Base-by-base conservation (phyloP, 2,113 vertebrate genomes). In the Anoplopoma fimbria region DNA sequence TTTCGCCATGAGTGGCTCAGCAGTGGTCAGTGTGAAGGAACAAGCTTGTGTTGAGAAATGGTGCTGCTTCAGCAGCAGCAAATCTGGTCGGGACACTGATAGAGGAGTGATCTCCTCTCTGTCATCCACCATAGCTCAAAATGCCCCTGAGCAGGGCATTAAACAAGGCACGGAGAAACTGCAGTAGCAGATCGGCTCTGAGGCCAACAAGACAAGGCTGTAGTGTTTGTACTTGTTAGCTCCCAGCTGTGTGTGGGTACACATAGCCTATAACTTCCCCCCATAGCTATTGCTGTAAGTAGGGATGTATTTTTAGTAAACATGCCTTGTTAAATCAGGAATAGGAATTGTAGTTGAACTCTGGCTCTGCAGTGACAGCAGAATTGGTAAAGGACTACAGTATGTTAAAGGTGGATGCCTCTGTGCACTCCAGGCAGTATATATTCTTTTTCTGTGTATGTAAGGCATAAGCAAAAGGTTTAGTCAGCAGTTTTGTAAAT, bases 401-500 rank as follows among this genome's bases (percentile, higher is more conserved):
- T 71, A 76, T 88, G 63, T 87, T 74, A 57, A 71, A 88, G 75
- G 60, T 85, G 77, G 75, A 73, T 83, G 70, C 49, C 40, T 81
- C 79, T 55, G 53, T 81, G 63, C 68, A 65, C 78, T 69, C 45
- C 34, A 79, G 80, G 83, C 82, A 69, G 15, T 36, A 49, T 60
- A 63, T 86, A 31, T 29, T 29, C 77, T 21, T 67, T 85, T 84
- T 79, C 21, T 63, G 53, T 82, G n/a, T 53, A 36, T 82, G 75
- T 84, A 77, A 85, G 79, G 49, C 74, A 49, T 62, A 68, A 83
- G 69, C 25, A 79, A 71, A 67, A 69, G 62, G 76, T 92, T 87
- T 87, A 91, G 85, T 93, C 85, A 90, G 88, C 85, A 85, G 64
- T 88, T 81, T 82, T 87, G 86, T 90, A 88, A 79, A 90, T 91